Conservation (phyloP, 2,888 invertebrate genomes). For the Bellardia pandia region DNA sequence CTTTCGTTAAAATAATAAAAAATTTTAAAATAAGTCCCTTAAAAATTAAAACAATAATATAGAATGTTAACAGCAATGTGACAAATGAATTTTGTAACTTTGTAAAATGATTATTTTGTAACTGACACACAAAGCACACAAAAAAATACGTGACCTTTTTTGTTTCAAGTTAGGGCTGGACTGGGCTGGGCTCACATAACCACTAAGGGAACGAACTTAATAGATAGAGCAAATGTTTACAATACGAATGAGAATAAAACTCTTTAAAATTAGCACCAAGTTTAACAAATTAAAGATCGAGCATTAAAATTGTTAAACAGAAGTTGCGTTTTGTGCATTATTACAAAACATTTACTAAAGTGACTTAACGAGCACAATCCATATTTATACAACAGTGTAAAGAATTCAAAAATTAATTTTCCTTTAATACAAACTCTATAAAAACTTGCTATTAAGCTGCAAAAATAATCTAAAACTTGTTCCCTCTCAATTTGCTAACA, state of each 20-base stretch:
- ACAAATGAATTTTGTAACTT: slow-evolving; percentile 51
- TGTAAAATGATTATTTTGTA: slow-evolving; percentile 59
- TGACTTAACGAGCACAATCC: no score
- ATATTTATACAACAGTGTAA: no score
- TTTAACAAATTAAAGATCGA: no score
- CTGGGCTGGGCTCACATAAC: background rate
- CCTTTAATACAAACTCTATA: background rate
- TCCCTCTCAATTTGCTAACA: slow-evolving; percentile 2
- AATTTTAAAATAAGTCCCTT: background rate
- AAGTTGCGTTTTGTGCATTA: no score
- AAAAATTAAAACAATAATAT: slow-evolving; percentile 44
- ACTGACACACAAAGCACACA: slow-evolving; percentile 19
- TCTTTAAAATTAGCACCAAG: background rate
- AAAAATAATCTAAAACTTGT: slow-evolving; percentile 7
- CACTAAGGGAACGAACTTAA: no score
- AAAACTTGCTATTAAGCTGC: background rate
- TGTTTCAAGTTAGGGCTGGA: slow-evolving; percentile 5
- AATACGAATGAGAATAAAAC: background rate
- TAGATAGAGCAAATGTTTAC: no score
- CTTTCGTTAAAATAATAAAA: slow-evolving; percentile 8
- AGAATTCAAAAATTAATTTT: background rate
- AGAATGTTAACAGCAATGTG: slow-evolving; percentile 51
- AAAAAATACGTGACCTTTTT: slow-evolving; percentile 68
- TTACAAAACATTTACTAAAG: no score
- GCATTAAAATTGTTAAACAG: no score